Percentiles rank a stretch among this genome's conserved stretches.
Conservation (phyloP, 1,140 invertebrate genomes). For the Papilio dardanus region DNA sequence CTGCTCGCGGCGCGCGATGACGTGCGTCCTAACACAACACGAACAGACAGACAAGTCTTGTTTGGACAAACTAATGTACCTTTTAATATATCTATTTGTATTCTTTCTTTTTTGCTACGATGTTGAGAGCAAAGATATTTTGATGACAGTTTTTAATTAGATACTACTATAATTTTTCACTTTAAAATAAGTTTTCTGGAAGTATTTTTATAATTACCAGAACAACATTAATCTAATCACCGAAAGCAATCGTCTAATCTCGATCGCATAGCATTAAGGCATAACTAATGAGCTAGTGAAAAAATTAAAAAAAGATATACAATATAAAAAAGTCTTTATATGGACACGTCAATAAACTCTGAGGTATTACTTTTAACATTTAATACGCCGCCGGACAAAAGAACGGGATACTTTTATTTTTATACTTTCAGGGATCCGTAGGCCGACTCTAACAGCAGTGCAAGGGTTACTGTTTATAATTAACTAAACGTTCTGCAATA, state of each 20-base stretch:
- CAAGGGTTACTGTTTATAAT: background rate
- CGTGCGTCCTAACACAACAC: constrained; percentile 50
- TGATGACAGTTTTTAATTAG: background rate
- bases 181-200: background rate
- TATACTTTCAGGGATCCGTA: constrained; percentile 51
- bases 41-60: constrained; percentile 14
- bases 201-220: background rate
- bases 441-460: background rate
- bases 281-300: constrained; percentile 26
- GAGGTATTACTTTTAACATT: constrained; percentile 51
- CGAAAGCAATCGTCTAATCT: background rate
- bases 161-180: background rate
- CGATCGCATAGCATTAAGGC: constrained; percentile 15
- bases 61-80: constrained; percentile 22
- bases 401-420: constrained; percentile 57
- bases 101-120: background rate
- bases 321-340: constrained; percentile 37
- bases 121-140: background rate
- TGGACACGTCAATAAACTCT: constrained; percentile 57
- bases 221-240: background rate
- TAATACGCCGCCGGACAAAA: constrained; percentile 61
- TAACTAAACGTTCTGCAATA: background rate
- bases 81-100: background rate
- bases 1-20: background rate
- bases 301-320: constrained; percentile 1